Conservation (phyloP, 2,113 vertebrate species). For the Sminthopsis crassicaudata region DNA sequence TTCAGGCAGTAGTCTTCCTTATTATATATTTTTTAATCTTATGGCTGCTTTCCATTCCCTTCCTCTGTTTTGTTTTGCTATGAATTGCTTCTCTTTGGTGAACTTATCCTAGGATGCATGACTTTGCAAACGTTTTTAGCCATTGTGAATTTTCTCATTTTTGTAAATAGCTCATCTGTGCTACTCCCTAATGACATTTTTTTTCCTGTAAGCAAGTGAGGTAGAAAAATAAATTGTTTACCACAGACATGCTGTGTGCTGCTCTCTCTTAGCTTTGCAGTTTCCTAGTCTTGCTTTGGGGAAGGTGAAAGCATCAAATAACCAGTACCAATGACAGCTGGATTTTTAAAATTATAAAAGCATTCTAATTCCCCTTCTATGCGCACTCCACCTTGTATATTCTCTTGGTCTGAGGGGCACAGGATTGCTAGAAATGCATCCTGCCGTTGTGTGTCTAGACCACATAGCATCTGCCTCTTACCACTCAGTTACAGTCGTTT, state of each 20-base stretch:
- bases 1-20: constrained; percentile 74
- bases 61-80: constrained; percentile 75
- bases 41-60: constrained; percentile 65
- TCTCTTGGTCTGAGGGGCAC: background rate
- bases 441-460: constrained; percentile 31
- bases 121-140: constrained; percentile 76
- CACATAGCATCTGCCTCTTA: background rate
- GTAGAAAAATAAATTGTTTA: constrained; percentile 88
- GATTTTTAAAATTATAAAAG: background rate
- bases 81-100: constrained; percentile 83
- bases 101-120: constrained; percentile 79
- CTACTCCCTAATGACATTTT: constrained; percentile 78
- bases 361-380: background rate
- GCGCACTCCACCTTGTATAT: background rate
- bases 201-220: constrained; percentile 84
- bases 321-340: constrained; percentile 72
- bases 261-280: constrained; percentile 83
- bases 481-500: background rate
- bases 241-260: constrained; percentile 84
- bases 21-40: constrained; percentile 46
- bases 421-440: background rate
- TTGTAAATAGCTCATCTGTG: constrained; percentile 84
- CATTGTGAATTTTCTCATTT: constrained; percentile 82
- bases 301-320: constrained; percentile 75
- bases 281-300: constrained; percentile 73